phyloP scores from a whole-genome alignment of 1,140 invertebrate species.

The Gonatopus flavifemur region DNA sequence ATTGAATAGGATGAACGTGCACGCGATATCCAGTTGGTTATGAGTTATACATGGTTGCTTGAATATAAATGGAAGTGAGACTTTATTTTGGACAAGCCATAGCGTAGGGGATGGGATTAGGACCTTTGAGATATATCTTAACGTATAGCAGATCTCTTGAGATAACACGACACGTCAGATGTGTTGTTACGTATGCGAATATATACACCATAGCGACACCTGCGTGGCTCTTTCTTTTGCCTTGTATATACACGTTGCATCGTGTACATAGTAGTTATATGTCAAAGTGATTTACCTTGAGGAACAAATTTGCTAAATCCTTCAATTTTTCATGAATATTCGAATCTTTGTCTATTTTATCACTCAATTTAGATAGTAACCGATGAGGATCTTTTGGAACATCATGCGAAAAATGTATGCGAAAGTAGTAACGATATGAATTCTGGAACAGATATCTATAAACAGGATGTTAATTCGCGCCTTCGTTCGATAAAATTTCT shows the following conservation, averaged over 20 bases:
- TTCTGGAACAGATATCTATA: background rate
- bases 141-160: conserved; percentile 42
- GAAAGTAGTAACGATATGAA: background rate
- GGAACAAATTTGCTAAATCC: too few species aligned
- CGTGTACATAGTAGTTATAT: too few species aligned
- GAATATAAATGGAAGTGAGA: conserved; percentile 19
- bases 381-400: conserved; percentile 24
- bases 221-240: conserved; percentile 25
- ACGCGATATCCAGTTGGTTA: background rate
- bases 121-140: conserved; percentile 23
- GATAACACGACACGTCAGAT: conserved; percentile 33
- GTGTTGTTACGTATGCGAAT: too few species aligned
- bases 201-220: conserved; percentile 43
- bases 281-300: too few species aligned
- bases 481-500: conserved; percentile 8
- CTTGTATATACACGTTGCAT: too few species aligned
- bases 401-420: conserved; percentile 5
- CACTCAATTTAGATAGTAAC: conserved; percentile 38
- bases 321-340: too few species aligned
- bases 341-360: conserved; percentile 19
- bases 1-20: background rate
- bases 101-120: background rate
- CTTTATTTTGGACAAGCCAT: conserved; percentile 20
- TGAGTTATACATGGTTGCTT: conserved; percentile 8
- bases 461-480: background rate